Percentiles rank a stretch among this genome's conserved stretches.
phyloP scores from a whole-genome alignment of 2,888 invertebrate species.

The Tyria jacobaeae region DNA sequence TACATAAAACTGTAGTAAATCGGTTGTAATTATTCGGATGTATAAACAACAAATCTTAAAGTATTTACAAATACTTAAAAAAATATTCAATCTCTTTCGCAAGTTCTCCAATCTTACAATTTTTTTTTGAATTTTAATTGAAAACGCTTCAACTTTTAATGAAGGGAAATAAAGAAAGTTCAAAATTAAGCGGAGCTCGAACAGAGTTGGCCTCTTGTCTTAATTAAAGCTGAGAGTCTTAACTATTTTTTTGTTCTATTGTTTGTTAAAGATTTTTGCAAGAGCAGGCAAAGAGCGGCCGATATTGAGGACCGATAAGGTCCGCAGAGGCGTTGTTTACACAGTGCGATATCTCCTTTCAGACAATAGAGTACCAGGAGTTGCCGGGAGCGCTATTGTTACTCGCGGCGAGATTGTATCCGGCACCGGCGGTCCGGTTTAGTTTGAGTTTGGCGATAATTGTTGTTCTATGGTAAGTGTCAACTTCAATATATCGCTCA shows the following conservation, averaged over 20 bases:
- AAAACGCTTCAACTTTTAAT: slow-evolving; percentile 74
- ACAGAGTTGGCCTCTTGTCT: slow-evolving; percentile 52
- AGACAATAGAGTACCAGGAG: slow-evolving; percentile 17
- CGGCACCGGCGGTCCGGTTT: not conserved
- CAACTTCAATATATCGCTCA: too few relatives aligned
- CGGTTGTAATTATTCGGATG: too few relatives aligned
- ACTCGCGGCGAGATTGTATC: slow-evolving; percentile 7
- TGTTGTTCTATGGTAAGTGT: not conserved
- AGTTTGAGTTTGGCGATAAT: not conserved
- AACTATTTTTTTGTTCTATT: slow-evolving; percentile 61
- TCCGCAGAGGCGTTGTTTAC: slow-evolving; percentile 23
- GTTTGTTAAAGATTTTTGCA: slow-evolving; percentile 51
- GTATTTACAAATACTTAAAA: slow-evolving; percentile 35
- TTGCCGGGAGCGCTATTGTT: slow-evolving; percentile 10
- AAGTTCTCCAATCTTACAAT: slow-evolving; percentile 34
- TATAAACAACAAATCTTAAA: too few relatives aligned
- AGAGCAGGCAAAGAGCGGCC: slow-evolving; percentile 13
- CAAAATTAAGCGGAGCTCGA: slow-evolving; percentile 49
- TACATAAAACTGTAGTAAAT: too few relatives aligned
- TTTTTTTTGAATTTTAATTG: slow-evolving; percentile 68
- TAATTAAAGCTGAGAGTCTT: slow-evolving; percentile 63
- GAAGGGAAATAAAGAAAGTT: slow-evolving; percentile 66
- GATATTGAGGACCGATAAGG: slow-evolving; percentile 45
- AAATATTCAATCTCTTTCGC: slow-evolving; percentile 37
- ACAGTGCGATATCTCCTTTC: slow-evolving; percentile 20